Evolutionary conservation across 1,140 invertebrate genomes (phyloP), one percentile per base, ranked within the genome.

Genomic region (Neoseiulus cucumeris): DNA sequence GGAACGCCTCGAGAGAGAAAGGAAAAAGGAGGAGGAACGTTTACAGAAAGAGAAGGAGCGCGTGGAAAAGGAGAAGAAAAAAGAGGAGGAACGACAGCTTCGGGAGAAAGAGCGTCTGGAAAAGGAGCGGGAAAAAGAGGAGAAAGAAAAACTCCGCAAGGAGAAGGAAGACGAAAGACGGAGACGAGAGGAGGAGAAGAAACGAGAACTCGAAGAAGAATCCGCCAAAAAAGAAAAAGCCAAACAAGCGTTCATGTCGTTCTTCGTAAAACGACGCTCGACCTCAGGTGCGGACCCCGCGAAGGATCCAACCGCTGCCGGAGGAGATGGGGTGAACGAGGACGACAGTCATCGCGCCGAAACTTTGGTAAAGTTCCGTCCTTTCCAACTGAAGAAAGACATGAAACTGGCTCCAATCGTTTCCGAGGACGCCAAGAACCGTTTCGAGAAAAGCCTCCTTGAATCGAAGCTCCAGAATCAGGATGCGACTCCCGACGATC

Each of bases 311-410:
- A 20, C 22, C 14, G 51, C 25, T 14, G n/a, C 51, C 33, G 4
- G 14, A 17, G 22, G 22, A 6, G 51, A 59, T 59, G 51, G 51
- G 1, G 9, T 33, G 14, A 33, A 33, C 2, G 51, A 25, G 12
- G 51, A 59, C 22, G 51, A 59, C 14, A 9, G 14, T 9, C 14
- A 6, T 2, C 22, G 14, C 33, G 22, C 1, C 22, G 51, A 33
- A 20, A 59, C 14, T 39, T 20, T 9, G 14, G 22, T 14, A 1
- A 64, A 71, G 22, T 76, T 76, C 67, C 73, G 74, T 70, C 72
- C 73, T 42, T 76, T 76, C 69, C 70, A 76, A 64, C 66, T 75
- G 28, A 76, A 75, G 55, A 70, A 72, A 28, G 70, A 74, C 66
- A 75, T 75, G 73, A 68, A 67, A 41, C 66, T 76, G 47, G 75